Percentiles rank a stretch among this genome's conserved stretches.
These are phyloP conservation scores for Argyrosomus regius DNA, from an alignment of 2,797 vertebrate genomes.

Conservation along the genomic window DNA sequence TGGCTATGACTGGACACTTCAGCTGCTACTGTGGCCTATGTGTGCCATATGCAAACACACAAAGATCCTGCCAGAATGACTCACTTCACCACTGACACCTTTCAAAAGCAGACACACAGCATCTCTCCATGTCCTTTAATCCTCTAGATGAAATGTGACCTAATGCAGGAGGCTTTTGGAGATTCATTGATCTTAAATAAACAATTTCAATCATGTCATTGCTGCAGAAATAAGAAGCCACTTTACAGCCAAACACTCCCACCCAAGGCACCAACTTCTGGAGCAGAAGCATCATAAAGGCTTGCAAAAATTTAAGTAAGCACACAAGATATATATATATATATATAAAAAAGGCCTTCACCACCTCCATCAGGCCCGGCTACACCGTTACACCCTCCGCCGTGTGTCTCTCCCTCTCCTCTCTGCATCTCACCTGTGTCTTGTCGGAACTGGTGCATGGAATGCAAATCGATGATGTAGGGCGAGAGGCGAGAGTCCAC, in stretches of 20 bases:
- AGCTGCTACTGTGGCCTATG: slow-evolving; percentile 23
- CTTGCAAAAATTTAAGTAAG: slow-evolving; percentile 1
- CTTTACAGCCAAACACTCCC: slow-evolving; percentile 3
- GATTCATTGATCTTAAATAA: neutral
- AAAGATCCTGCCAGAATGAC: slow-evolving; percentile 19
- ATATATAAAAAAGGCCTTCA: slow-evolving; percentile 59
- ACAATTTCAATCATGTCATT: neutral
- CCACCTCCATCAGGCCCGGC: slow-evolving; percentile 47
- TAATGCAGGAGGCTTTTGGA: neutral
- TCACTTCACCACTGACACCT: slow-evolving; percentile 24
- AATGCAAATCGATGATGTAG: slow-evolving; percentile 95
- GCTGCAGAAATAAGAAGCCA: slow-evolving; percentile 15
- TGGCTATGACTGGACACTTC: slow-evolving; percentile 34
- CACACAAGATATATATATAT: neutral
- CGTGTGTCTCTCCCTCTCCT: neutral
- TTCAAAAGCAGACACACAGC: slow-evolving; percentile 7
- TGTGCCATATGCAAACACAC: slow-evolving; percentile 12
- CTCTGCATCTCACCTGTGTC: slow-evolving; percentile 88
- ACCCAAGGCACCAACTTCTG: slow-evolving; percentile 9
- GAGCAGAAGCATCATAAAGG: slow-evolving; percentile 12
- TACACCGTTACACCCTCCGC: slow-evolving; percentile 15
- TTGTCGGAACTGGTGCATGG: slow-evolving; percentile 96
- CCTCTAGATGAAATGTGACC: neutral
- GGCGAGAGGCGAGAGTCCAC: slow-evolving; percentile 93
- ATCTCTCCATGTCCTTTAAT: neutral